Percentiles rank a stretch among this genome's conserved stretches.
These are phyloP conservation scores for Gadopsis bispinosus DNA, from an alignment of 2,797 vertebrate species.

Conservation along the genomic window DNA sequence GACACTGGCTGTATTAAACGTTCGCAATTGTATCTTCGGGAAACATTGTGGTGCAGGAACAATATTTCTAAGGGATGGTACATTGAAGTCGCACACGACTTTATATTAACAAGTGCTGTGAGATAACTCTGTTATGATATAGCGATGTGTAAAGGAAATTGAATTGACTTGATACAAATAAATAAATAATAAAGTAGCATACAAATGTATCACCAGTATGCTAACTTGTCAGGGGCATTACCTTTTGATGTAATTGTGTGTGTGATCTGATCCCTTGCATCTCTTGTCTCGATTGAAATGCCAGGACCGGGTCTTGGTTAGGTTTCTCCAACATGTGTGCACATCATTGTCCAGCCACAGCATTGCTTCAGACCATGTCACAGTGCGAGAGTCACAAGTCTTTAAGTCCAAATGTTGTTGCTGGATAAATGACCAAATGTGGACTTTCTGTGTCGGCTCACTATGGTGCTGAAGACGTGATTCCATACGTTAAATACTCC, in stretches of 20 bases:
- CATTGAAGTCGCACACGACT: neutral
- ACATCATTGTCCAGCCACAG: neutral
- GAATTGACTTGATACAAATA: too few species aligned
- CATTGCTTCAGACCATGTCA: neutral
- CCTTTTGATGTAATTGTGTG: neutral
- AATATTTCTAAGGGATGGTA: accelerated
- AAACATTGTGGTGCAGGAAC: neutral
- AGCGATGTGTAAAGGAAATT: too few species aligned
- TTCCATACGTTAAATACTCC: neutral
- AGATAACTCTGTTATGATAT: too few species aligned
- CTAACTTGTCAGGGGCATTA: neutral
- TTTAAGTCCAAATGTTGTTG: neutral
- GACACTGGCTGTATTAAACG: too few species aligned
- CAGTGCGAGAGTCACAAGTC: neutral
- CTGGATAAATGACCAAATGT: neutral
- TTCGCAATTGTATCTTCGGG: neutral
- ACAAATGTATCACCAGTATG: too few species aligned
- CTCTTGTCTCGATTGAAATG: neutral
- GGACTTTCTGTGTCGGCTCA: neutral
- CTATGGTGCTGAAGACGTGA: neutral
- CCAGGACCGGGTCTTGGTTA: neutral
- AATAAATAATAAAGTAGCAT: too few species aligned
- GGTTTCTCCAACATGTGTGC: neutral
- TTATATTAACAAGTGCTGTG: too few species aligned
- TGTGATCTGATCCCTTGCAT: neutral